phyloP scores from a whole-genome alignment of 2,113 vertebrate species.

The Tyto alba region DNA sequence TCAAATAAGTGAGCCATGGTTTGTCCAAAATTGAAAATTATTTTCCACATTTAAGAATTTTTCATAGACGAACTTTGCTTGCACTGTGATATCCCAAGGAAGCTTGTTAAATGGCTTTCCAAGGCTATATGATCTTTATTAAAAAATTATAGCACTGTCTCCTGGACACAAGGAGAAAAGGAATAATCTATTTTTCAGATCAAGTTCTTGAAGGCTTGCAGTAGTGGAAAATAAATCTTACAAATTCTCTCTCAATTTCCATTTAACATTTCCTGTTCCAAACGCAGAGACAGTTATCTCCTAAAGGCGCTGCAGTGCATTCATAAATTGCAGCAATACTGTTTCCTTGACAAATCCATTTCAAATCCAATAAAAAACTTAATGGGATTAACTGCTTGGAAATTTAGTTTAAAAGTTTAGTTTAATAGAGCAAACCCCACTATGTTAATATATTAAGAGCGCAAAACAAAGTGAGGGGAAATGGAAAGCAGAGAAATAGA shows the following conservation, averaged over 20 bases:
- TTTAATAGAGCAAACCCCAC: background rate
- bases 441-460: background rate
- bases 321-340: conserved; percentile 14
- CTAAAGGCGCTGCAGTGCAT: background rate
- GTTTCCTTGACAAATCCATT: conserved; percentile 33
- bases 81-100: background rate
- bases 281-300: background rate
- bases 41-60: conserved; percentile 18
- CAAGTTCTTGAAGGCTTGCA: background rate
- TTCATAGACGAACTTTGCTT: background rate
- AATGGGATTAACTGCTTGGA: conserved; percentile 22
- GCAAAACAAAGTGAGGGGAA: background rate
- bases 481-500: background rate
- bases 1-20: background rate
- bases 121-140: background rate
- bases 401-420: background rate
- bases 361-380: conserved; percentile 19
- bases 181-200: conserved; percentile 62
- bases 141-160: background rate
- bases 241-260: conserved; percentile 27
- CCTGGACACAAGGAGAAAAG: background rate
- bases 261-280: conserved; percentile 24
- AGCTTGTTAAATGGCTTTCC: conserved; percentile 15
- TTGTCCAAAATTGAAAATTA: conserved; percentile 11
- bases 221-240: conserved; percentile 12